phyloP scores from a whole-genome alignment of 2,888 invertebrate genomes.

The Dione vanillae region DNA sequence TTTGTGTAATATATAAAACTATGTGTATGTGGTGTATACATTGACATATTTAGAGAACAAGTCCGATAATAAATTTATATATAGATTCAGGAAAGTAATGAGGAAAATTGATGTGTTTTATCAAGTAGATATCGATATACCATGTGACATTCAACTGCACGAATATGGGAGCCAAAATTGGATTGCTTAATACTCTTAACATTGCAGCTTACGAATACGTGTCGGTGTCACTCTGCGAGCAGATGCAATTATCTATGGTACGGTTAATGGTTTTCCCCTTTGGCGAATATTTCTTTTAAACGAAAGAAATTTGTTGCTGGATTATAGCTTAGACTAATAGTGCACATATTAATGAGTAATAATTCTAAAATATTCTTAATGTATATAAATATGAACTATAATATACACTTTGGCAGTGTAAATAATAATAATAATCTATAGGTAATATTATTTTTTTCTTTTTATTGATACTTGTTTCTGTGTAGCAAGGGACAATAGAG shows the following conservation, averaged over 20 bases:
- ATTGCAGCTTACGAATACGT: conserved; percentile 32
- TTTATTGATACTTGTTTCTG: too few species aligned
- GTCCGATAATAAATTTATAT: background rate
- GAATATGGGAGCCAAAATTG: conserved; percentile 37
- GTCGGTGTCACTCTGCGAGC: conserved; percentile 37
- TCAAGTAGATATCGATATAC: background rate
- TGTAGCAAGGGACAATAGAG: too few species aligned
- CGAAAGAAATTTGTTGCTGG: background rate
- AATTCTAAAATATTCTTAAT: too few species aligned
- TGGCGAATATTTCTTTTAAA: conserved; percentile 16
- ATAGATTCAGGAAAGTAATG: background rate
- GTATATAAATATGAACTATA: too few species aligned
- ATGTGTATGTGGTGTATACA: too few species aligned
- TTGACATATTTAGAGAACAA: too few species aligned
- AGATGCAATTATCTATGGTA: conserved; percentile 43
- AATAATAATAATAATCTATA: too few species aligned
- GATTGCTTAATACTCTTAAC: conserved; percentile 31
- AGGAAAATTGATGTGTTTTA: background rate
- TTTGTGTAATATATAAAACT: too few species aligned
- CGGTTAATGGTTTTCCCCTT: conserved; percentile 25
- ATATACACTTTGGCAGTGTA: too few species aligned
- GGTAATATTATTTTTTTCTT: too few species aligned
- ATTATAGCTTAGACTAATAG: too few species aligned
- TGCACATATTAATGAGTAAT: too few species aligned
- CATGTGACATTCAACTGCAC: conserved; percentile 20